Percentiles rank a stretch among this genome's conserved stretches.
Conservation (phyloP, 1,140 invertebrate species). For the Drosophila biarmipes region DNA sequence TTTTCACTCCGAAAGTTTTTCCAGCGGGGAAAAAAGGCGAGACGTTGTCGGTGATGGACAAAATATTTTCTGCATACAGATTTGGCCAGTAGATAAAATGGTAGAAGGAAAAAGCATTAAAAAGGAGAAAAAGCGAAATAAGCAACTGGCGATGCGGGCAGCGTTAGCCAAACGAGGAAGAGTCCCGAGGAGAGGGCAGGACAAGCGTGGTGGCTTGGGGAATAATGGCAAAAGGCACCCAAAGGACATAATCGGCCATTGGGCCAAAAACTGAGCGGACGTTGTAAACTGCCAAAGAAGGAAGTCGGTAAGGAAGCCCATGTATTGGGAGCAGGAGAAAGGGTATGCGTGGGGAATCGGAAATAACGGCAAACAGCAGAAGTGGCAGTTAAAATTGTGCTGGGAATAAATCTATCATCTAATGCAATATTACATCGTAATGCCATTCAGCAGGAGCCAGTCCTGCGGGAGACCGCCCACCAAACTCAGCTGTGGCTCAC, state of each 20-base stretch:
- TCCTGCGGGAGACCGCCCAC: neutral
- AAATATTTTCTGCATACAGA: constrained; percentile 82
- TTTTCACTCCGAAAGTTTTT: constrained; percentile 67
- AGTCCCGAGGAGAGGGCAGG: neutral
- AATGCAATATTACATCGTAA: constrained; percentile 80
- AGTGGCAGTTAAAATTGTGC: constrained; percentile 79
- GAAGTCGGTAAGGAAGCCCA: constrained; percentile 13
- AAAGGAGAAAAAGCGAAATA: constrained; percentile 27
- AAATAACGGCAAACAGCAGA: constrained; percentile 56
- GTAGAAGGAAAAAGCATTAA: constrained; percentile 35
- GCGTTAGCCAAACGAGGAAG: constrained; percentile 8
- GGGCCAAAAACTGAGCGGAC: constrained; percentile 67
- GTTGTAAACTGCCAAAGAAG: constrained; percentile 66
- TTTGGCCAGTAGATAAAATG: constrained; percentile 77
- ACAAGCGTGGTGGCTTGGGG: constrained; percentile 14
- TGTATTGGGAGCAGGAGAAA: neutral
- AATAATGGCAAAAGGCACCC: constrained; percentile 68
- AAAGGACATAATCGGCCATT: constrained; percentile 80
- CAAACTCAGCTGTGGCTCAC: constrained; percentile 35
- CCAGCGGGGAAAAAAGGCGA: constrained; percentile 1
- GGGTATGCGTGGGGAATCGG: constrained; percentile 33
- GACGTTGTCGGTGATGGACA: constrained; percentile 53
- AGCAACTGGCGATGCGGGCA: constrained; percentile 33
- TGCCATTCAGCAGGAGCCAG: constrained; percentile 39
- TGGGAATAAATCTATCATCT: constrained; percentile 82